These are phyloP conservation scores for Pandemis corylana DNA, from an alignment of 2,888 invertebrate genomes.

Conservation along the genomic window DNA sequence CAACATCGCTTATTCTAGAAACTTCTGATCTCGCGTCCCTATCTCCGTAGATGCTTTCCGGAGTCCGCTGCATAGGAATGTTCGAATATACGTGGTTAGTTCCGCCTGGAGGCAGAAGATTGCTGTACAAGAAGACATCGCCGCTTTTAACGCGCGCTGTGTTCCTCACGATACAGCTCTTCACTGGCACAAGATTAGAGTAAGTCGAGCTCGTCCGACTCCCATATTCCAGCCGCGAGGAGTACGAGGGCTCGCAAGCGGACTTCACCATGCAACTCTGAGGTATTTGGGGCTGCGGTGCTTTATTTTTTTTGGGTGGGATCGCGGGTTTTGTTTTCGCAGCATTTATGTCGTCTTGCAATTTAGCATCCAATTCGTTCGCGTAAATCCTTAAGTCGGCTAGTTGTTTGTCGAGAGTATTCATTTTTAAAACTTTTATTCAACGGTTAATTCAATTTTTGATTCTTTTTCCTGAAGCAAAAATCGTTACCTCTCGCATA, in stretches of 20 bases:
- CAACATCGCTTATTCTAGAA: conserved; percentile 79
- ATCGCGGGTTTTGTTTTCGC: conserved; percentile 79
- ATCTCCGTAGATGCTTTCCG: conserved; percentile 81
- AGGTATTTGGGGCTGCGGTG: conserved; percentile 87
- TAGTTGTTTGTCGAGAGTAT: conserved; percentile 77
- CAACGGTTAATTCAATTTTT: conserved; percentile 26
- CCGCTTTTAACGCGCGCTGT: conserved; percentile 72
- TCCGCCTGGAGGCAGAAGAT: conserved; percentile 78
- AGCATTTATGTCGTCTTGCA: conserved; percentile 80
- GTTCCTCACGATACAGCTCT: conserved; percentile 80
- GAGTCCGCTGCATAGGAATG: conserved; percentile 77
- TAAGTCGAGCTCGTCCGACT: conserved; percentile 80
- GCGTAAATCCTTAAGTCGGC: conserved; percentile 80
- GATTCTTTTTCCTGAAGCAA: conserved; percentile 29
- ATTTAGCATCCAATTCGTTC: conserved; percentile 78
- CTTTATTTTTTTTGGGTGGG: conserved; percentile 79
- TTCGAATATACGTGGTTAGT: conserved; percentile 82
- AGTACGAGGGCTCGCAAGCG: conserved; percentile 90
- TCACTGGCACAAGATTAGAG: conserved; percentile 81
- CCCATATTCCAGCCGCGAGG: conserved; percentile 87
- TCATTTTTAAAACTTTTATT: conserved; percentile 60
- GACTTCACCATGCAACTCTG: conserved; percentile 91
- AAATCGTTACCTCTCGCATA: conserved; percentile 39
- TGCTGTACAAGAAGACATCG: conserved; percentile 78
- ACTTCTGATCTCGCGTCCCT: conserved; percentile 73